A percentile compares a stretch with the other conserved stretches of the same genome.
Evolutionary conservation across 1,140 invertebrate species (phyloP).

Genomic region (Trichogramma pretiosum): DNA sequence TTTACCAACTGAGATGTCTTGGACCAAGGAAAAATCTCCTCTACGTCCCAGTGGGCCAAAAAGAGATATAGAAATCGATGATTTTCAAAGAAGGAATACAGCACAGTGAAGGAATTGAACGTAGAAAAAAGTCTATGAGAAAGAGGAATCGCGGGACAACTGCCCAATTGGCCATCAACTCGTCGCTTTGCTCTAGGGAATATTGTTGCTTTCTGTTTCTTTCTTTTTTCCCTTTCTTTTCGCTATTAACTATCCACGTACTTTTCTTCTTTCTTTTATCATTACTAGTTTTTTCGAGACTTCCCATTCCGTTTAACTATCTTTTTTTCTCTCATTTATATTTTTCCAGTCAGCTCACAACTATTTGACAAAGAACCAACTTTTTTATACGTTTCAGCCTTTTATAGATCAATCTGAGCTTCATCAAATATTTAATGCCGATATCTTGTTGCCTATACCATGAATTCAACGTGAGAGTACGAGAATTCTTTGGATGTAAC

Average conservation of each 20-base stretch:
- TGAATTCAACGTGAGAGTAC: too few species aligned
- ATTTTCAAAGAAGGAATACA: conserved; percentile 37
- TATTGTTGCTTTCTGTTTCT: conserved; percentile 23
- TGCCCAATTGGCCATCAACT: conserved; percentile 34
- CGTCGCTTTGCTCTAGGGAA: conserved; percentile 33
- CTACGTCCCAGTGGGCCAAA: not conserved
- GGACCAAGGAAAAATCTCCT: too few species aligned
- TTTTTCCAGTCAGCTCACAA: too few species aligned
- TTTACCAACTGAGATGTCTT: conserved; percentile 23
- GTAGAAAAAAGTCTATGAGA: too few species aligned
- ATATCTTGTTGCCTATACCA: too few species aligned
- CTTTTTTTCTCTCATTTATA: not conserved
- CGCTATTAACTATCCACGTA: conserved; percentile 22
- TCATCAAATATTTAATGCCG: conserved; percentile 43
- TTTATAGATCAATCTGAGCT: conserved; percentile 35
- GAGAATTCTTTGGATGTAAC: too few species aligned
- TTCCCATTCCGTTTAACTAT: not conserved
- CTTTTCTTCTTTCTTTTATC: conserved; percentile 16
- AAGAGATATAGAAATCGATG: conserved; percentile 16
- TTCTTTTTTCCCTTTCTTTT: conserved; percentile 26
- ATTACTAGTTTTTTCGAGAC: not conserved
- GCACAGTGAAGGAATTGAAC: too few species aligned
- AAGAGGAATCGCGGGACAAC: too few species aligned
- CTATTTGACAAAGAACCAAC: too few species aligned
- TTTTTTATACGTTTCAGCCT: not conserved